A percentile compares a stretch with the other conserved stretches of the same genome.
phyloP scores from a whole-genome alignment of 2,797 vertebrate genomes.

The Anniella stebbinsi region DNA sequence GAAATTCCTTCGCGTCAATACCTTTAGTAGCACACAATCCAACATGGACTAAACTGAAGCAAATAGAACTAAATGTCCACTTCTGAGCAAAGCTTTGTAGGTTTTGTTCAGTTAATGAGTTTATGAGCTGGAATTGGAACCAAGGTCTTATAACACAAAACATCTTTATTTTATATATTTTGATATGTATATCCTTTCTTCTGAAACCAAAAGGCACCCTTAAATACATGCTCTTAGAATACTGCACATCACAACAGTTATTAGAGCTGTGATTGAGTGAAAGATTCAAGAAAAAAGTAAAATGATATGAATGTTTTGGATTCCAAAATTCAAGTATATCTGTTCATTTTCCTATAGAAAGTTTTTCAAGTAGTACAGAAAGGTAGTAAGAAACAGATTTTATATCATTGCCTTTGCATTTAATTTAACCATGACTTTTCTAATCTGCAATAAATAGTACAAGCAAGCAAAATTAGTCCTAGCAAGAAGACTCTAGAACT shows the following conservation, averaged over 20 bases:
- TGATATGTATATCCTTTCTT: not conserved
- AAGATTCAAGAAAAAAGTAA: not conserved
- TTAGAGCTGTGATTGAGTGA: not conserved
- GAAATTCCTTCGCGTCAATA: too few species aligned
- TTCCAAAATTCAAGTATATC: not conserved
- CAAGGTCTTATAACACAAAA: not conserved
- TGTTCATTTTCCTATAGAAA: not conserved
- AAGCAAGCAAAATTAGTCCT: not conserved
- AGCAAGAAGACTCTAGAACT: not conserved
- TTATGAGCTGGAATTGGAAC: too few species aligned
- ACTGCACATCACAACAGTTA: not conserved
- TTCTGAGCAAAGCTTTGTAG: too few species aligned
- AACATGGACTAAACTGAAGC: too few species aligned
- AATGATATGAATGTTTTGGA: not conserved
- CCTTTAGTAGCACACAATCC: too few species aligned
- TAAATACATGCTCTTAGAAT: not conserved
- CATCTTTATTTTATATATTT: not conserved
- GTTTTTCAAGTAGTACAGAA: not conserved
- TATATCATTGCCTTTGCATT: not conserved
- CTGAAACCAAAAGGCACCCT: not conserved
- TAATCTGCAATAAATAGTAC: not conserved
- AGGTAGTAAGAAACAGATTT: not conserved
- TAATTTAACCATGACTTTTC: not conserved
- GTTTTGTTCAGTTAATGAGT: too few species aligned
- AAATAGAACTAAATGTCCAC: too few species aligned